These are phyloP conservation scores for Ambastaia sidthimunki DNA, from an alignment of 2,797 vertebrate species.

Conservation along the genomic window DNA sequence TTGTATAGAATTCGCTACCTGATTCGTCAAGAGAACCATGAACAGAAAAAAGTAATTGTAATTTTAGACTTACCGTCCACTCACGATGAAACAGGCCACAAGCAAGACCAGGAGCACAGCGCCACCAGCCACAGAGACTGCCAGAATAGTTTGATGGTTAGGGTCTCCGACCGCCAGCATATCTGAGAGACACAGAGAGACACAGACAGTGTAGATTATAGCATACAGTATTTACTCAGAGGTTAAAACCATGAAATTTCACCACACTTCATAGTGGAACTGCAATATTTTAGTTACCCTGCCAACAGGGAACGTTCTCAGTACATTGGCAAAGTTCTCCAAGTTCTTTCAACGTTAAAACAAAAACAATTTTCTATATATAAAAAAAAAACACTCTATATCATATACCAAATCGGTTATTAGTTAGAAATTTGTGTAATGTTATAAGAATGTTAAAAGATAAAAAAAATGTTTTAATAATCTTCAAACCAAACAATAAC, in stretches of 20 bases:
- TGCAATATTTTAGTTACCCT: neutral
- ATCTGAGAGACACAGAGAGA: conserved; percentile 65
- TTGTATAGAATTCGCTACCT: neutral
- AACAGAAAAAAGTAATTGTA: neutral
- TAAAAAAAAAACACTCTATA: no score
- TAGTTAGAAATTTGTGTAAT: no score
- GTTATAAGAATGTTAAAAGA: no score
- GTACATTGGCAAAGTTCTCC: neutral
- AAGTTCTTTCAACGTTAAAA: no score
- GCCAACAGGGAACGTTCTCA: neutral
- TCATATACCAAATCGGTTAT: no score
- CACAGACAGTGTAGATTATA: neutral
- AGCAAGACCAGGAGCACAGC: conserved; percentile 82
- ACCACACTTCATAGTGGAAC: neutral
- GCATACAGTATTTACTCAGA: neutral
- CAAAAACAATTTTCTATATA: no score
- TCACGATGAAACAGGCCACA: conserved; percentile 86
- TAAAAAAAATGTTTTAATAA: no score
- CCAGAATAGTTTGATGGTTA: conserved; percentile 84
- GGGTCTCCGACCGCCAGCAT: conserved; percentile 84
- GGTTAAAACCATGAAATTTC: neutral
- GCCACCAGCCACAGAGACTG: conserved; percentile 81
- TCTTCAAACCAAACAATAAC: no score
- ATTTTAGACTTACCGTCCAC: conserved; percentile 77
- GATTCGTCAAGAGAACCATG: neutral